Evolutionary conservation across 2,888 invertebrate genomes (phyloP), one percentile per base, ranked within the genome.

Genomic region (Chrysotoxum bicinctum): DNA sequence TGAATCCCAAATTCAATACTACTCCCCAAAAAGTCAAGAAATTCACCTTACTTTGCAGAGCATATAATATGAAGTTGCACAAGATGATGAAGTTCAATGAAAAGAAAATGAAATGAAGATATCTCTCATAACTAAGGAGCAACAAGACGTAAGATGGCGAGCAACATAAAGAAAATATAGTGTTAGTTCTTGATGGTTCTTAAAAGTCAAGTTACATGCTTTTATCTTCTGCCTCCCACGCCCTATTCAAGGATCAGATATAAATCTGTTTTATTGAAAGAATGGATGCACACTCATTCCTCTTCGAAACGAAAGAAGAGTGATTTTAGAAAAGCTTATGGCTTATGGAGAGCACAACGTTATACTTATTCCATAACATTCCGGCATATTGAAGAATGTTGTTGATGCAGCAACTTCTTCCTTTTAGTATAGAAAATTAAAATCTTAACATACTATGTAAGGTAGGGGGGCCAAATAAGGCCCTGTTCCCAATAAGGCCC

Each of bases 341-440:
- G 21, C 26, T 26, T n/a, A n/a, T n/a, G n/a, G 9, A 14, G 12
- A 30, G 19, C 16, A 30, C 58, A 43, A 21, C 30, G n/a, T 40
- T 48, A 56, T 69, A 19, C 7, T 19, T 35, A 23, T 14, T 35
- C 5, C 23, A 56, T 21, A 58, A 37, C 9, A 54, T 16, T 37
- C 68, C 19, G 40, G 75, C 30, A 62, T 37, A 56, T 58, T 81
- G 52, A 72, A 70, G 66, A 66, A 70, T 66, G 32, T 19, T 64
- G 14, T 26, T 50, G 62, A n/a, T 54, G 56, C 14, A 32, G 30
- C 60, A 56, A 23, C 40, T 37, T 35, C 50, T 76, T 75, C 62
- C n/a, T 50, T 76, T 76, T 23, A 75, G n/a, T 14, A 40, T 19
- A 50, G 48, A 37, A 72, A 76, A 68, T 82, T 72, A 66, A 72